A percentile compares a stretch with the other conserved stretches of the same genome.
phyloP scores from a whole-genome alignment of 2,797 vertebrate species.

The Clarias fuscus region DNA sequence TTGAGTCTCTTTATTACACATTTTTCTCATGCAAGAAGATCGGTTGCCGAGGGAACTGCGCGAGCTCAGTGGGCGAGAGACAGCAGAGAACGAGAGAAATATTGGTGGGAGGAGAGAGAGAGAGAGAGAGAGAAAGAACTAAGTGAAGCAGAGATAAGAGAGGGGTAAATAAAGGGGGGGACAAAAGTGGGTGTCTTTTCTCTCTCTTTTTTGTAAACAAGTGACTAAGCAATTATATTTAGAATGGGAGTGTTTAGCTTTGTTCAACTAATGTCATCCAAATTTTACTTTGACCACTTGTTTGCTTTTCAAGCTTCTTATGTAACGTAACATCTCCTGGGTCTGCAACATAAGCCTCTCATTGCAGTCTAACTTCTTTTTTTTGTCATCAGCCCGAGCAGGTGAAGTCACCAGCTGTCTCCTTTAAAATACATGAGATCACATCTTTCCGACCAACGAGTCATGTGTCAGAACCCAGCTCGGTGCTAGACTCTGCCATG shows the following conservation, averaged over 20 bases:
- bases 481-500: conserved; percentile 5
- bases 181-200: conserved; percentile 32
- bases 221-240: conserved; percentile 52
- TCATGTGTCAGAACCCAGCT: conserved; percentile 9
- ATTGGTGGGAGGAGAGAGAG: conserved; percentile 40
- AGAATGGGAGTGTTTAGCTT: conserved; percentile 29
- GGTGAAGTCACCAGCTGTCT: conserved; percentile 18
- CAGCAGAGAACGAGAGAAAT: conserved; percentile 43
- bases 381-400: conserved; percentile 8
- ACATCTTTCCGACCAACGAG: conserved; percentile 15
- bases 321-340: not conserved
- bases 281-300: conserved; percentile 14
- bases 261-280: conserved; percentile 4
- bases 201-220: conserved; percentile 6
- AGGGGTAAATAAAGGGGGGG: conserved; percentile 35
- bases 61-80: conserved; percentile 56
- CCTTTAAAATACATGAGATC: conserved; percentile 14
- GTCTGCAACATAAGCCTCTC: conserved; percentile 1
- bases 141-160: conserved; percentile 24
- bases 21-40: conserved; percentile 50
- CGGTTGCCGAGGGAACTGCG: conserved; percentile 59
- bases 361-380: not conserved
- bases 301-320: conserved; percentile 16
- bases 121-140: conserved; percentile 28
- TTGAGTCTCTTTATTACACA: conserved; percentile 46